Conservation (phyloP, 2,113 vertebrate species). For the Cyprichromis sp. region DNA sequence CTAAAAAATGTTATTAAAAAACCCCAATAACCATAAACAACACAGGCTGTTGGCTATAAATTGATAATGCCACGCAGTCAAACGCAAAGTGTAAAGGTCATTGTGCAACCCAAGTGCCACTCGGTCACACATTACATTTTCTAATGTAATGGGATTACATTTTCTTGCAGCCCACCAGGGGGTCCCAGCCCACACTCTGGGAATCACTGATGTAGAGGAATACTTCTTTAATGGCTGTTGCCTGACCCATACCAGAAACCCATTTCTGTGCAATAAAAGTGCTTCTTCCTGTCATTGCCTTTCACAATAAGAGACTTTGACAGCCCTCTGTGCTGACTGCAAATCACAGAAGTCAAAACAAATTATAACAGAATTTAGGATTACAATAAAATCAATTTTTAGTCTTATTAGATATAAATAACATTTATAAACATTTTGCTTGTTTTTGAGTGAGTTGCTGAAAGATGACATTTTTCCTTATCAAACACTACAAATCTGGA, state of each 20-base stretch:
- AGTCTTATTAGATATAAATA: not conserved
- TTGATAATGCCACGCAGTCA: accelerated
- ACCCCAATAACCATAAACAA: accelerated
- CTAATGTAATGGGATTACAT: not conserved
- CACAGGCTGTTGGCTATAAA: not conserved
- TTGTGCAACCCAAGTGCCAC: not conserved
- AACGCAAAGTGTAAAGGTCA: not conserved
- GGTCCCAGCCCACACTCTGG: not conserved
- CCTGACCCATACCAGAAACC: not conserved
- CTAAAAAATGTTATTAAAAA: not conserved
- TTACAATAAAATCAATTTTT: not conserved
- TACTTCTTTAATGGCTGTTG: not conserved
- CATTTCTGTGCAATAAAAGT: not conserved
- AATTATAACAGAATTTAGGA: accelerated
- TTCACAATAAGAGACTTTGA: not conserved
- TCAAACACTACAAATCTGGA: accelerated
- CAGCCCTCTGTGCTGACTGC: not conserved
- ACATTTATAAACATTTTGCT: accelerated
- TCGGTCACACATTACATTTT: not conserved
- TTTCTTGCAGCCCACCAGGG: not conserved
- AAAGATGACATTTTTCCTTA: not conserved
- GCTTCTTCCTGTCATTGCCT: not conserved
- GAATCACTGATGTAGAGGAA: not conserved
- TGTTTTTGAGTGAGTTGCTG: accelerated
- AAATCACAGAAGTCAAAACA: not conserved